Evolutionary conservation across 2,888 invertebrate species (phyloP), one percentile per base, ranked within the genome.

Genomic region (Muschampia plurimacula): DNA sequence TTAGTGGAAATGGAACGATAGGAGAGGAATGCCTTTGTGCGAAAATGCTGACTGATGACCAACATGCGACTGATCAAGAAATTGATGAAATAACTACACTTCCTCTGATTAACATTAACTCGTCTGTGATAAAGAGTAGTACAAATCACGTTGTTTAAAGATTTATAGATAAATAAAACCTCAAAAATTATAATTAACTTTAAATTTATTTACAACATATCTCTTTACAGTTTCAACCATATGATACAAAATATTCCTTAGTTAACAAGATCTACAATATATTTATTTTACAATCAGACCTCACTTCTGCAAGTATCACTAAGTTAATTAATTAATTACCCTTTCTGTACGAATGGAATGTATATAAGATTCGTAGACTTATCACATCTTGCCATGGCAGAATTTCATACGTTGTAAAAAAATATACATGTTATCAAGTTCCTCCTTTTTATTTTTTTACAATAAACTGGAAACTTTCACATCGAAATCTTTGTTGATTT

Each of bases 211-310:
- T 93, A 94, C 94, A 94, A 91, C 89, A 84, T 93, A 92, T 87
- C 90, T 93, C 89, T 93, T 91, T 93, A 93, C 92, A 93, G 87
- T 89, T 87, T 93, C 89, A 93, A 93, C 93, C 93, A 93, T 93
- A 85, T 91, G 91, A 93, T 93, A 94, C 93, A 94, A 92, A 90
- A 92, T 92, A 92, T 90, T 89, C 89, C 91, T 93, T 91, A 93
- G 89, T 90, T 91, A 93, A 93, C 90, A 90, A 91, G 82, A 85
- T 86, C 89, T 90, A 89, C 79, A 87, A 79, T 87, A 79, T 88
- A 91, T 22, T 84, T 90, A 91, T 90, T 89, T 89, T 93, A 93
- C 92, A 93, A 89, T 92, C 92, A 91, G 89, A 92, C 90, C 89
- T 89, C 86, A 84, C 88, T 89, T 87, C 86, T 83, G 82, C 83